Conservation (phyloP, 1,140 invertebrate species). For the Zaprionus gabonicus region DNA sequence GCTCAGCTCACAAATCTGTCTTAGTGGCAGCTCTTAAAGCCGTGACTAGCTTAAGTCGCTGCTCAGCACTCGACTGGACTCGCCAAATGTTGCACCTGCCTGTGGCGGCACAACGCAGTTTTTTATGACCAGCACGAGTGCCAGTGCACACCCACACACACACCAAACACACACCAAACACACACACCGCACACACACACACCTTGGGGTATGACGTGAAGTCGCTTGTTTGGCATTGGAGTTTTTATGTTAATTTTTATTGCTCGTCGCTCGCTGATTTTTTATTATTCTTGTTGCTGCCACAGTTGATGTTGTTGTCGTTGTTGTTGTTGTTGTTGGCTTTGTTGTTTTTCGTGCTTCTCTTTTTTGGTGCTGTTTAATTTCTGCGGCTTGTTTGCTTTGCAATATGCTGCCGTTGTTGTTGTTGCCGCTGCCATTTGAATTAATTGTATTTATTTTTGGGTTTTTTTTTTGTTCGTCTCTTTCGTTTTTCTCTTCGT, state of each 20-base stretch:
- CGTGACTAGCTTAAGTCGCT: not conserved
- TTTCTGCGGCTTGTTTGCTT: conserved; percentile 39
- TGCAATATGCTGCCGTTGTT: conserved; percentile 27
- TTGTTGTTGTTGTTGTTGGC: not conserved
- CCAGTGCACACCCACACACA: conserved; percentile 11
- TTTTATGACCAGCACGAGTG: conserved; percentile 34
- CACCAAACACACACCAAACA: not conserved
- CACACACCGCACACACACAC: not conserved
- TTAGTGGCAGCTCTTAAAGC: not conserved
- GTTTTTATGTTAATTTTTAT: conserved; percentile 56
- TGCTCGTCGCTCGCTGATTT: conserved; percentile 47
- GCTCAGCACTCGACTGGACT: not conserved
- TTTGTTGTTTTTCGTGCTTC: not conserved
- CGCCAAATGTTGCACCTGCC: conserved; percentile 42
- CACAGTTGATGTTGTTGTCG: not conserved
- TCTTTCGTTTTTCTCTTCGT: conserved; percentile 5
- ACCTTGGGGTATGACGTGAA: not conserved
- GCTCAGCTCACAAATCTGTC: not conserved
- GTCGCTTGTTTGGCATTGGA: conserved; percentile 40
- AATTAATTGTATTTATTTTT: conserved; percentile 78
- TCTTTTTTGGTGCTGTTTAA: conserved; percentile 28
- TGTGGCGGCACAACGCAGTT: conserved; percentile 33
- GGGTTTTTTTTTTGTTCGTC: not conserved
- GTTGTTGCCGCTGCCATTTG: conserved; percentile 53
- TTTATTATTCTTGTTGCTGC: conserved; percentile 43